Conservation (phyloP, 2,888 invertebrate species). For the Iphiclides podalirius region DNA sequence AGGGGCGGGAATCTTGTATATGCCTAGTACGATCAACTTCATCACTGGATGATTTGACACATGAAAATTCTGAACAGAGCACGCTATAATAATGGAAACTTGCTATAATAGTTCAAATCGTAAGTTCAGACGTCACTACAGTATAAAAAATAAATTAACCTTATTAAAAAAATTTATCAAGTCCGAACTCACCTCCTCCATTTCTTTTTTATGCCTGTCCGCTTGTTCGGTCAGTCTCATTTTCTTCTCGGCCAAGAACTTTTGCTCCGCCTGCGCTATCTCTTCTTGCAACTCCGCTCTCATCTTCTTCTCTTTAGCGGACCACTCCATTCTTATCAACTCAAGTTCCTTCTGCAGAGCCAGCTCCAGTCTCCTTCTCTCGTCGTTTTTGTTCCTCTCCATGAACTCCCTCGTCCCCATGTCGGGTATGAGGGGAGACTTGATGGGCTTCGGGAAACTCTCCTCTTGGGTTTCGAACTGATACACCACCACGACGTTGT, state of each 20-base stretch:
- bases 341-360: conserved; percentile 74
- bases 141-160: neutral
- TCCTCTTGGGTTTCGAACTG: conserved; percentile 69
- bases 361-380: conserved; percentile 63
- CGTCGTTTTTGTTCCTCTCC: conserved; percentile 59
- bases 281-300: conserved; percentile 76
- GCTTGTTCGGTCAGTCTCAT: conserved; percentile 64
- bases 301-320: conserved; percentile 77
- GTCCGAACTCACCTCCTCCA: conserved; percentile 75
- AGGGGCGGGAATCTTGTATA: too few relatives aligned
- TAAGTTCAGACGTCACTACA: neutral
- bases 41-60: too few relatives aligned
- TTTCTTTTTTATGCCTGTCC: conserved; percentile 66
- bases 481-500: conserved; percentile 71
- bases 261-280: conserved; percentile 71
- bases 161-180: conserved; percentile 25
- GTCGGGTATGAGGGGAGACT: conserved; percentile 61
- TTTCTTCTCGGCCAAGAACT: conserved; percentile 61
- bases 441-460: conserved; percentile 47
- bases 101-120: neutral
- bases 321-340: conserved; percentile 77
- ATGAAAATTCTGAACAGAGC: too few relatives aligned
- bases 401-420: conserved; percentile 63
- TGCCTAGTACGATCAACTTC: too few relatives aligned
- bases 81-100: neutral